Base-by-base conservation (phyloP, 2,797 vertebrate genomes). In the Geotria australis region DNA sequence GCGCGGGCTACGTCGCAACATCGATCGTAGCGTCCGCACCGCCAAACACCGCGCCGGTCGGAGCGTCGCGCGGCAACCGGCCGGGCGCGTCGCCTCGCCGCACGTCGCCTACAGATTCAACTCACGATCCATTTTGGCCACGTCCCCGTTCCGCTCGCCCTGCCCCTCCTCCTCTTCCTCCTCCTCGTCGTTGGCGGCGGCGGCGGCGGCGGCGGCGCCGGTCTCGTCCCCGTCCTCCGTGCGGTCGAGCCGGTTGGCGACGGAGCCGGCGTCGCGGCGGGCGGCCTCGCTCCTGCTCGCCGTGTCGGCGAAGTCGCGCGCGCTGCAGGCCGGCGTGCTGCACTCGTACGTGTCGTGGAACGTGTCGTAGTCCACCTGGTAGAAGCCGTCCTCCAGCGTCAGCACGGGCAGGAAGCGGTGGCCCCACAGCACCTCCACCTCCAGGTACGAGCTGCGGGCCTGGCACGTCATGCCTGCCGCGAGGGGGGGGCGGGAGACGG, bases 301-400 rank as follows among this genome's bases (percentile, higher is more conserved):
- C 57, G 67, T 66, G 59, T 69, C 65, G 1, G 64, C 59, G 10
- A 70, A 60, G 57, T 70, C 61, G 2, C 59, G 58, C 57, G 68
- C 69, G 1, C 66, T 66, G 60, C 62, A 69, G 51, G 60, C 47
- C n/a, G 68, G 68, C 3, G 68, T 70, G 2, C 48, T 47, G 8
- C 66, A 61, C 10, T 66, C 66, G 58, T 68, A 69, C 10, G 68
- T 69, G 13, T 69, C 66, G 57, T 70, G 68, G 60, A 69, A 69
- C 46, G 57, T 48, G 8, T 58, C 46, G 14, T 60, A 60, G 47
- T 60, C 59, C 13, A 60, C 56, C 48, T 60, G 47, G 47, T 60
- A 60, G 57, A 59, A 57, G 15, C 38, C 57, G 47, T 60, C 57
- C 48, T 60, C 59, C 15, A 69, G 57, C 9, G 67, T 68, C 10